phyloP scores from a whole-genome alignment of 2,797 vertebrate genomes.

The Eurystomus glaucurus region DNA sequence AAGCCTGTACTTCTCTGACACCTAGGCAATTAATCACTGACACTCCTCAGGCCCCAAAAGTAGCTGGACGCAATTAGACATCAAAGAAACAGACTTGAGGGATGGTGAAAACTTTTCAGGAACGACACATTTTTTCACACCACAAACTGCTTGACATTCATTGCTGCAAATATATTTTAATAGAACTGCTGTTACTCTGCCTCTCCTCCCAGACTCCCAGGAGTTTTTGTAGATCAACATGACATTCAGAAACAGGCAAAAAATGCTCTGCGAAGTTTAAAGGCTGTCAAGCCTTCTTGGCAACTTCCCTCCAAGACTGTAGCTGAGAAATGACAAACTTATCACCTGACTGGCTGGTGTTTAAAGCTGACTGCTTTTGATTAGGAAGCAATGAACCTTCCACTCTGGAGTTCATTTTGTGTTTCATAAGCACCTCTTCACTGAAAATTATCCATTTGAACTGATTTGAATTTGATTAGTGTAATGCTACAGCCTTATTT shows the following conservation, averaged over 20 bases:
- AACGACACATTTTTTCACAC: slow-evolving; percentile 7
- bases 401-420: slow-evolving; percentile 60
- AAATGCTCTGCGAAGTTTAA: slow-evolving; percentile 56
- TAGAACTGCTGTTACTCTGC: not conserved
- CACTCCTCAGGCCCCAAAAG: not conserved
- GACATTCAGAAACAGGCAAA: slow-evolving; percentile 28
- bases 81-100: slow-evolving; percentile 10
- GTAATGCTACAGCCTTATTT: slow-evolving; percentile 57
- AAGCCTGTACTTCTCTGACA: slow-evolving; percentile 43
- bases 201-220: not conserved
- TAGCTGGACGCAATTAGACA: slow-evolving; percentile 45
- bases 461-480: slow-evolving; percentile 68
- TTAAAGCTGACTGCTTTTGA: slow-evolving; percentile 69
- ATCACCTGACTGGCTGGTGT: slow-evolving; percentile 58
- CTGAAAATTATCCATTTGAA: slow-evolving; percentile 50
- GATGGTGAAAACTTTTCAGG: not conserved
- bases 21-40: slow-evolving; percentile 62
- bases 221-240: slow-evolving; percentile 15
- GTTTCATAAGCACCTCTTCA: slow-evolving; percentile 66
- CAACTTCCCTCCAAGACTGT: slow-evolving; percentile 37
- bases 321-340: slow-evolving; percentile 68
- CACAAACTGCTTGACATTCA: slow-evolving; percentile 39
- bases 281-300: slow-evolving; percentile 52
- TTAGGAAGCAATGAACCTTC: slow-evolving; percentile 65
- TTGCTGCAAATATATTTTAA: slow-evolving; percentile 52